These are phyloP conservation scores for Latrodectus hesperus DNA, from an alignment of 2,888 invertebrate species.

Conservation along the genomic window DNA sequence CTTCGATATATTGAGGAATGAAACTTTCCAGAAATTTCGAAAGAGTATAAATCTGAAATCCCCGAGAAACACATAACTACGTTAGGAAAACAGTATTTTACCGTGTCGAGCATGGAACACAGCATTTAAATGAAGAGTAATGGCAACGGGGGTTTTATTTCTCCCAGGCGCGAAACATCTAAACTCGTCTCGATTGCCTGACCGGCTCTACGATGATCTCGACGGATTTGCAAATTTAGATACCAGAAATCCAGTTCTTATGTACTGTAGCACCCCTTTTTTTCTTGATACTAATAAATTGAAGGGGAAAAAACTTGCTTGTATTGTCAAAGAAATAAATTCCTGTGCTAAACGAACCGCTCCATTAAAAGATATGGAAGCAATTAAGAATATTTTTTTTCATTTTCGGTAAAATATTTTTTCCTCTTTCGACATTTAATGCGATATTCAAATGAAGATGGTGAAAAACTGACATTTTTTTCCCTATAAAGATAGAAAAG, in stretches of 20 bases:
- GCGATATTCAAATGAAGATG: too few species aligned
- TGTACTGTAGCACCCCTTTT: too few species aligned
- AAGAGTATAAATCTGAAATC: neutral
- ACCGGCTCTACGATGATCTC: conserved; percentile 30
- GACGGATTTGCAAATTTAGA: conserved; percentile 35
- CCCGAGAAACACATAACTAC: neutral
- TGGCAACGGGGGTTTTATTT: conserved; percentile 56
- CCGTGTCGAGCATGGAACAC: conserved; percentile 14
- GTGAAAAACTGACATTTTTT: too few species aligned
- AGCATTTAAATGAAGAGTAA: conserved; percentile 66
- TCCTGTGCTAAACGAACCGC: neutral
- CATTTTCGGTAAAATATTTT: neutral
- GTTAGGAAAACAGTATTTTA: conserved; percentile 33
- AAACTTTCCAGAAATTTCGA: neutral
- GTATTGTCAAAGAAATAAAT: too few species aligned
- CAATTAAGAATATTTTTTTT: neutral
- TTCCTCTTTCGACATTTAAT: too few species aligned
- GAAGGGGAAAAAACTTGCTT: too few species aligned
- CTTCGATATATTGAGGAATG: too few species aligned
- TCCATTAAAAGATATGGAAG: conserved; percentile 2
- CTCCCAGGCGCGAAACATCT: conserved; percentile 41
- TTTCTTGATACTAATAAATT: too few species aligned
- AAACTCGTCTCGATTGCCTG: conserved; percentile 43
- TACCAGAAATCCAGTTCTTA: too few species aligned
- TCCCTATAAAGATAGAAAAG: too few species aligned